Conservation (phyloP, 2,113 vertebrate species). For the Gadus chalcogrammus region DNA sequence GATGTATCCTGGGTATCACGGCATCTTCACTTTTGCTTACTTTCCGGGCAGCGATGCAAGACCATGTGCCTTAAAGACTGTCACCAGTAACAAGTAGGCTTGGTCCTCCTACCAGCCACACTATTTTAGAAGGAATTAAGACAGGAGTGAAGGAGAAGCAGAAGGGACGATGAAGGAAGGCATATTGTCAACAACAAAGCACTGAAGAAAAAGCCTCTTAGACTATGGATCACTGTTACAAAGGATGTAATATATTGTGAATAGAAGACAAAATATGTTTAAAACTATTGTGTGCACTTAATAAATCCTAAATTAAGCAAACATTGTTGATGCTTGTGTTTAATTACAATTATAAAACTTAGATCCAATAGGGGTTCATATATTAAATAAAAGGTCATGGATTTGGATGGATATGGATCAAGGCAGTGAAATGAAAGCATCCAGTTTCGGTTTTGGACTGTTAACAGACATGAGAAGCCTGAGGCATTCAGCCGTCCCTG, state of each 20-base stretch:
- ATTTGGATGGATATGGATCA: no score
- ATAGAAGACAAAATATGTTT: slow-evolving; percentile 22
- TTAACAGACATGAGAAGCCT: no score
- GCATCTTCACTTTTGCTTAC: background rate
- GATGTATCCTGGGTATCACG: background rate
- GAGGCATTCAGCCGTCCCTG: no score
- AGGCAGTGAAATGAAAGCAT: no score
- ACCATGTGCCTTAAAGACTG: no score
- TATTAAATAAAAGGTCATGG: no score
- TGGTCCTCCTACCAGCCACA: no score
- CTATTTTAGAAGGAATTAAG: background rate
- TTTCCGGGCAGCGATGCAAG: no score
- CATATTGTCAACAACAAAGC: background rate
- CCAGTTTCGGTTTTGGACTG: no score
- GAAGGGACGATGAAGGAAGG: background rate
- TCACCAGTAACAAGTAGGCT: no score
- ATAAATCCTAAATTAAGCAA: slow-evolving; percentile 46
- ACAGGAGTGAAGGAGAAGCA: background rate
- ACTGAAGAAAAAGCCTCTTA: background rate
- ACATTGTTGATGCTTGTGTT: background rate
- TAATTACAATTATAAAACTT: background rate
- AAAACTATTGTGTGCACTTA: slow-evolving; percentile 43
- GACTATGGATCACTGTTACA: background rate
- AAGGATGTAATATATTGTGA: slow-evolving; percentile 43
- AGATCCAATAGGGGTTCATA: slow-evolving; percentile 20